Base-by-base conservation (phyloP, 2,113 vertebrate species). In the Ardeotis arabs region DNA sequence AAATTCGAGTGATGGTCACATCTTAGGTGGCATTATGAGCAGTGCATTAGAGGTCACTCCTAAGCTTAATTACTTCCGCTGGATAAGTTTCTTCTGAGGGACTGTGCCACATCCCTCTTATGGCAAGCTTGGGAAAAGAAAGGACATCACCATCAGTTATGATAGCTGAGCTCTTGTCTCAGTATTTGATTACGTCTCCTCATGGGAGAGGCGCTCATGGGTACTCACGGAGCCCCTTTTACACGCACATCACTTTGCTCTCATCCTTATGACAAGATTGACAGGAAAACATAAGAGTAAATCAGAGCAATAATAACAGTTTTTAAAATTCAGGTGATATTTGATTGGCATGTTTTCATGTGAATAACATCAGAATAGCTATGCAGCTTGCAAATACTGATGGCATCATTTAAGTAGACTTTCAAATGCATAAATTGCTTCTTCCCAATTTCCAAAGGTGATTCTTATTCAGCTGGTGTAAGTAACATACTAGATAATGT, bases 21-120 rank as follows among this genome's bases (percentile, higher is more conserved):
- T 37, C 63, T 12, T 2, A 20, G 59, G 41, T 49, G 68, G 9
- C 63, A 21, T n/a, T 35, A 39, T 16, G 3, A 90, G 44, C 49
- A 52, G 24, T 10, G 41, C 39, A 19, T 15, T 9, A 44, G 33
- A 58, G 41, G 31, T 9, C 23, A 86, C 13, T 37, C 27, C 1
- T 3, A 59, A 64, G 27, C 23, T 59, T 44, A 52, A 76, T 52
- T 73, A 31, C n/a, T 47, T 59, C 37, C n/a, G 39, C 39, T 69
- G 44, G 60, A 69, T 3, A 27, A 69, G 24, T 15, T 12, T 9
- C 47, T 45, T 41, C 37, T 24, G 39, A 70, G 47, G 49, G 12
- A 33, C n/a, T 3, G 3, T 0, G 1, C 6, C n/a, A 8, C 23
- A 12, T 53, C 44, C 55, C 24, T 4, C 55, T 24, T 4, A 3